phyloP scores from a whole-genome alignment of 1,140 invertebrate genomes.

The Helicorthomorpha holstii region DNA sequence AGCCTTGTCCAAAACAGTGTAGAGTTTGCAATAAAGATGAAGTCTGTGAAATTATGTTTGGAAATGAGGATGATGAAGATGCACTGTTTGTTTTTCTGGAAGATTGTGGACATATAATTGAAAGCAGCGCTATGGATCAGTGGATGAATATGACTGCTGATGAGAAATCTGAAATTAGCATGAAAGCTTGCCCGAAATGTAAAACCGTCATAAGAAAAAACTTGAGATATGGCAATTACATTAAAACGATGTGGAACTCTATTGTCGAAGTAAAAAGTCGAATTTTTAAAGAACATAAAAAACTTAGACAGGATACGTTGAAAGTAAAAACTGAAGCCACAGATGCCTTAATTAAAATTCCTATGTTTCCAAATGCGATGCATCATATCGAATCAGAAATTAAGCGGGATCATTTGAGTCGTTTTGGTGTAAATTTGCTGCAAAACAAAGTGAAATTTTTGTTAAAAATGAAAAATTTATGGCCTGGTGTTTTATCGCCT shows the following conservation, averaged over 20 bases:
- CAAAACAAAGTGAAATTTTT: background rate
- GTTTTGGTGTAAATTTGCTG: too few relatives aligned
- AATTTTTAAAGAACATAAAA: slow-evolving; percentile 15
- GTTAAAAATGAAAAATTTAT: background rate
- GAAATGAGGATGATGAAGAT: slow-evolving; percentile 24
- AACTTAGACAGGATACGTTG: slow-evolving; percentile 13
- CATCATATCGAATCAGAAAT: background rate
- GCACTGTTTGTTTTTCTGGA: slow-evolving; percentile 37
- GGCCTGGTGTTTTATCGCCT: background rate
- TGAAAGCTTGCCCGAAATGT: slow-evolving; percentile 43
- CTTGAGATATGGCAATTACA: slow-evolving; percentile 36
- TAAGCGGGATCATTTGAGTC: background rate
- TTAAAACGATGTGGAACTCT: slow-evolving; percentile 34
- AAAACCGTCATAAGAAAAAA: slow-evolving; percentile 40
- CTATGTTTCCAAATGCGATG: background rate
- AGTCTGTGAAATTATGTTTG: slow-evolving; percentile 36
- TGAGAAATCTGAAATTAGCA: slow-evolving; percentile 21
- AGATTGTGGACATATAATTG: slow-evolving; percentile 45
- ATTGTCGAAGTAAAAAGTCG: slow-evolving; percentile 36
- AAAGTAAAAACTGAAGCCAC: slow-evolving; percentile 7
- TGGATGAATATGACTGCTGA: slow-evolving; percentile 32
- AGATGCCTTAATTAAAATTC: background rate
- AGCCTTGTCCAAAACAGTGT: slow-evolving; percentile 34
- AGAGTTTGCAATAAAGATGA: slow-evolving; percentile 27
- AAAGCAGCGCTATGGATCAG: slow-evolving; percentile 22